Evolutionary conservation across 2,113 vertebrate genomes (phyloP).

Genomic region (Antigone vipio): DNA sequence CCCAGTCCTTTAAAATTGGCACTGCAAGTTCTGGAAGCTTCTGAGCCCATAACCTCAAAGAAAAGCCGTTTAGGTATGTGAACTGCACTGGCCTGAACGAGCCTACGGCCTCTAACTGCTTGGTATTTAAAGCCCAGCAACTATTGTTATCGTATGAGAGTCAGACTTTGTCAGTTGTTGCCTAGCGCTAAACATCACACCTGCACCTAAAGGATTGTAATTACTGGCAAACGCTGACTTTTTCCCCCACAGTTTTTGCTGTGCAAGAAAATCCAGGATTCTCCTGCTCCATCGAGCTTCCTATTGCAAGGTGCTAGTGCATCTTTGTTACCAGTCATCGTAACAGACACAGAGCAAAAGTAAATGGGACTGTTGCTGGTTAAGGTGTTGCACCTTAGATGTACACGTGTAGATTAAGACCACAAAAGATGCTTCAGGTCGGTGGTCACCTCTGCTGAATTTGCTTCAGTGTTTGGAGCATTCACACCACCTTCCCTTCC

Average conservation of each 20-base stretch:
- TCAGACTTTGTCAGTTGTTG: not conserved
- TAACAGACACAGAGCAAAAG: not conserved
- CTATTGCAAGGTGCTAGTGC: not conserved
- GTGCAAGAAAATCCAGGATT: not conserved
- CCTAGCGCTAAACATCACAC: not conserved
- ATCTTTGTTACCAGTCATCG: not conserved
- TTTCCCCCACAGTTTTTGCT: not conserved
- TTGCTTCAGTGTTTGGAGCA: not conserved
- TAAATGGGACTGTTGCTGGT: not conserved
- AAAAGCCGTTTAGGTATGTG: not conserved
- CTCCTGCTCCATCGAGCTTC: not conserved
- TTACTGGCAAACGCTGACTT: not conserved
- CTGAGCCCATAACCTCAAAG: not conserved
- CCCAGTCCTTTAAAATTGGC: conserved; percentile 10
- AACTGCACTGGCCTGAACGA: not conserved
- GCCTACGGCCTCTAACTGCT: not conserved
- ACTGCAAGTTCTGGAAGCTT: not conserved
- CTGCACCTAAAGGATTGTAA: not conserved
- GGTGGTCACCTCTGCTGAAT: not conserved
- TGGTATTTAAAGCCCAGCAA: not conserved
- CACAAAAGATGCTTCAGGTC: not conserved
- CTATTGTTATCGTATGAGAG: not conserved
- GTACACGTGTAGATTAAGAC: not conserved
- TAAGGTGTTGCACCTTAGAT: not conserved
- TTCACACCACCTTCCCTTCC: not conserved